Evolutionary conservation across 2,797 vertebrate genomes (phyloP).

Genomic region (Diceros bicornis): DNA sequence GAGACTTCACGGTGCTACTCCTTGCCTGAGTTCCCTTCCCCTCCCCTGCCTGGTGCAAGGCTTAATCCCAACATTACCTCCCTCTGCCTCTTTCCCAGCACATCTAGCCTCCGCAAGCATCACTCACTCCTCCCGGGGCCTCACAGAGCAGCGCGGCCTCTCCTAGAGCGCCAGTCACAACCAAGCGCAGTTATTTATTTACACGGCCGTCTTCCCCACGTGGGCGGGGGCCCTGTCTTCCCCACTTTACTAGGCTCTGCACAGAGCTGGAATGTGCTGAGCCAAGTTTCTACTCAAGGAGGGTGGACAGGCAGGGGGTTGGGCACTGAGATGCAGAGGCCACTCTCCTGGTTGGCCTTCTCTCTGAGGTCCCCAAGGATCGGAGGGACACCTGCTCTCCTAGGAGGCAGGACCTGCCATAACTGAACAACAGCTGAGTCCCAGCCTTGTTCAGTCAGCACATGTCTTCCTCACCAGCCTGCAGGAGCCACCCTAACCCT

Average conservation of each 20-base stretch:
- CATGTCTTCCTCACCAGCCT: neutral
- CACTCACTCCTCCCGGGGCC: neutral
- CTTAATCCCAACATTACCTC: constrained; percentile 24
- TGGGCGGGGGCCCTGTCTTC: constrained; percentile 70
- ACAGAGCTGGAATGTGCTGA: constrained; percentile 78
- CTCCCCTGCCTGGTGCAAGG: neutral
- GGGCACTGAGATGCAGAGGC: neutral
- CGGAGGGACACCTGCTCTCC: neutral
- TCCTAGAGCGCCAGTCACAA: constrained; percentile 39
- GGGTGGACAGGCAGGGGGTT: neutral
- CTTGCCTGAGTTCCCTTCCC: neutral
- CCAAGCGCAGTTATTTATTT: constrained; percentile 72
- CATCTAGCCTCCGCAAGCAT: neutral
- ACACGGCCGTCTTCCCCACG: constrained; percentile 56
- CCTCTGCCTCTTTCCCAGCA: neutral
- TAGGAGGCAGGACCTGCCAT: neutral
- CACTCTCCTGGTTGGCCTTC: neutral
- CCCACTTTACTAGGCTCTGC: constrained; percentile 62
- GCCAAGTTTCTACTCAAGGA: constrained; percentile 51
- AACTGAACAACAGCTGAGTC: neutral
- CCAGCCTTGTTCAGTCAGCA: neutral
- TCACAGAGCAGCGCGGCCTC: neutral
- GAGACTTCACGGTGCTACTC: neutral
- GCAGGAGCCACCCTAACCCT: neutral
- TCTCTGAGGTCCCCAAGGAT: neutral